A percentile compares a stretch with the other conserved stretches of the same genome.
phyloP scores from a whole-genome alignment of 2,797 vertebrate genomes.

The Gallirallus australis region DNA sequence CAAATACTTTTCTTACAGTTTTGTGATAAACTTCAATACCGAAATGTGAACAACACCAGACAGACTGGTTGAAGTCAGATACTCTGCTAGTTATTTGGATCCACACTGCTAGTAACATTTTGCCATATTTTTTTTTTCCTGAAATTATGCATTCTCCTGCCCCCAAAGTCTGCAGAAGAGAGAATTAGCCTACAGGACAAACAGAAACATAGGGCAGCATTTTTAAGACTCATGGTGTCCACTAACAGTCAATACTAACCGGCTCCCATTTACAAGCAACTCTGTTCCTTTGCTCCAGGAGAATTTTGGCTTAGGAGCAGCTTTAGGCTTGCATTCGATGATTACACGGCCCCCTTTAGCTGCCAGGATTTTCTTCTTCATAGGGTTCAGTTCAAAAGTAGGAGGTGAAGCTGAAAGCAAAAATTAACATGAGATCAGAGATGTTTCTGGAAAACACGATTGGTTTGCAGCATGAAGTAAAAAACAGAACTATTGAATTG shows the following conservation, averaged over 20 bases:
- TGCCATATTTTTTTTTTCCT: background rate
- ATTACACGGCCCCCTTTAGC: conserved; percentile 90
- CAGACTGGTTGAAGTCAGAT: background rate
- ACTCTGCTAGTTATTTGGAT: background rate
- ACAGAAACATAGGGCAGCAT: background rate
- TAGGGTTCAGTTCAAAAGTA: conserved; percentile 91
- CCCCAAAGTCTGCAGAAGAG: background rate
- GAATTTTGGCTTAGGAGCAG: conserved; percentile 90
- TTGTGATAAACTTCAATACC: background rate
- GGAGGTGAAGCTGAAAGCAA: conserved; percentile 86
- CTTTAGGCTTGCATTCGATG: conserved; percentile 94
- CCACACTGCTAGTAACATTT: background rate
- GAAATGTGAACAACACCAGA: background rate
- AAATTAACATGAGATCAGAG: conserved; percentile 28
- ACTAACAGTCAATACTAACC: conserved; percentile 79
- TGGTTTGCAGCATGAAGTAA: background rate
- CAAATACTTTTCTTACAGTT: background rate
- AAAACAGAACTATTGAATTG: background rate
- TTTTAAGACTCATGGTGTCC: background rate
- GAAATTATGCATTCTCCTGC: background rate
- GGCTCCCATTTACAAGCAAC: conserved; percentile 90
- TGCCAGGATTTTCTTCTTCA: conserved; percentile 89
- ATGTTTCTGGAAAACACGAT: background rate
- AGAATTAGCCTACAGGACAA: background rate
- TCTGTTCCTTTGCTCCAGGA: conserved; percentile 97